Conservation (phyloP, 2,113 vertebrate species). For the Collichthys lucidus region DNA sequence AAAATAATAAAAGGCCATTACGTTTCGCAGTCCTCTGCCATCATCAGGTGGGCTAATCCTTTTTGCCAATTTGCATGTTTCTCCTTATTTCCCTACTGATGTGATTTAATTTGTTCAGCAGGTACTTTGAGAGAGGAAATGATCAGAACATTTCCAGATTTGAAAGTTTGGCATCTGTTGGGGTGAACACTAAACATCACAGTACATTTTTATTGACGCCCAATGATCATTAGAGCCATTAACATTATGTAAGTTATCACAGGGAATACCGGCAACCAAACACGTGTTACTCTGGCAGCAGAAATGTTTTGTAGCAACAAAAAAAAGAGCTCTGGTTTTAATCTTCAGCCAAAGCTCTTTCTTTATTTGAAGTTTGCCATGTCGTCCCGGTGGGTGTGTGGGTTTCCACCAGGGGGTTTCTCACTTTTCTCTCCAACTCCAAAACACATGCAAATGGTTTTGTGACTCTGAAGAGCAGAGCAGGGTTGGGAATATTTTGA, state of each 20-base stretch:
- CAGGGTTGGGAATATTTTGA: conserved; percentile 45
- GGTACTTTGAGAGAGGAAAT: conserved; percentile 14
- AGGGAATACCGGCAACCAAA: conserved; percentile 2
- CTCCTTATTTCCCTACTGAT: conserved; percentile 52
- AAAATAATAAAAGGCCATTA: neutral
- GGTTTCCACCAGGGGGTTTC: conserved; percentile 19
- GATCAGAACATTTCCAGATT: conserved; percentile 9
- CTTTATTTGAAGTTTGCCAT: conserved; percentile 34
- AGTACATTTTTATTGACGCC: neutral
- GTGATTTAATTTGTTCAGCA: conserved; percentile 50
- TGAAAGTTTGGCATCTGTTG: conserved; percentile 14
- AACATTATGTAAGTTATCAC: neutral
- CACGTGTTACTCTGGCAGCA: conserved; percentile 16
- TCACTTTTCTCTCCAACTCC: conserved; percentile 25
- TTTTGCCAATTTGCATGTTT: conserved; percentile 47
- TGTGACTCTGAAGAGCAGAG: conserved; percentile 30
- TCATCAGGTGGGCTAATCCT: conserved; percentile 52
- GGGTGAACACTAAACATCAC: neutral
- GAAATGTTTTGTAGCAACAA: conserved; percentile 12
- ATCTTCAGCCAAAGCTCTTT: conserved; percentile 39
- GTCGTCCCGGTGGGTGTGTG: conserved; percentile 27
- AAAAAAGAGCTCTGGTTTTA: conserved; percentile 34
- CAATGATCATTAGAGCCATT: conserved; percentile 5
- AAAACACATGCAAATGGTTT: conserved; percentile 52
- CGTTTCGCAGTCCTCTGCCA: conserved; percentile 33